Evolutionary conservation across 2,797 vertebrate species (phyloP).

Genomic region (Cheirogaleus major): DNA sequence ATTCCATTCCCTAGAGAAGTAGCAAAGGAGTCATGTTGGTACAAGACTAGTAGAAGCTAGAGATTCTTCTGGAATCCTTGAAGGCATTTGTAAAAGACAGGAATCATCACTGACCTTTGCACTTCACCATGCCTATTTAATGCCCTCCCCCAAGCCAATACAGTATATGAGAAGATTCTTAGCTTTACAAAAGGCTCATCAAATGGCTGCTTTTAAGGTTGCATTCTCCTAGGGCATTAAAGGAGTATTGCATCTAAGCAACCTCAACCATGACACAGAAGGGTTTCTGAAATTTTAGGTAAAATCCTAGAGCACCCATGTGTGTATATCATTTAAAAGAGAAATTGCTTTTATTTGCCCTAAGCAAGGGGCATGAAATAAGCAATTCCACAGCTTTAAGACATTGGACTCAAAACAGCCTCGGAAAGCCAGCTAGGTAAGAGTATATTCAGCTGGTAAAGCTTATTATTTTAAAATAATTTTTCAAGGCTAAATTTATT

Average conservation of each 20-base stretch:
- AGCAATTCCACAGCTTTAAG: not conserved
- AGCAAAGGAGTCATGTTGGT: not conserved
- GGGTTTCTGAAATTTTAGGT: not conserved
- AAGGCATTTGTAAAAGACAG: not conserved
- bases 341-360: not conserved
- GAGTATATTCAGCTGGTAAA: not conserved
- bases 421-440: not conserved
- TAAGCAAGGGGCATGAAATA: not conserved
- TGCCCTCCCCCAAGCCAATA: not conserved
- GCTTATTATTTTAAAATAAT: not conserved
- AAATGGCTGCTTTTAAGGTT: not conserved
- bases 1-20: not conserved
- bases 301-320: not conserved
- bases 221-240: not conserved
- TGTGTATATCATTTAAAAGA: not conserved
- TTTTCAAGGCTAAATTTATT: not conserved
- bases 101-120: not conserved
- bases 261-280: not conserved
- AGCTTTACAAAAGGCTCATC: not conserved
- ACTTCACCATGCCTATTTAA: not conserved
- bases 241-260: not conserved
- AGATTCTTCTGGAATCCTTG: not conserved
- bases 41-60: not conserved
- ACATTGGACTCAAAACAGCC: not conserved
- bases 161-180: not conserved